These are phyloP conservation scores for Lithophane ornitopus DNA, from an alignment of 2,888 invertebrate genomes.

Conservation along the genomic window DNA sequence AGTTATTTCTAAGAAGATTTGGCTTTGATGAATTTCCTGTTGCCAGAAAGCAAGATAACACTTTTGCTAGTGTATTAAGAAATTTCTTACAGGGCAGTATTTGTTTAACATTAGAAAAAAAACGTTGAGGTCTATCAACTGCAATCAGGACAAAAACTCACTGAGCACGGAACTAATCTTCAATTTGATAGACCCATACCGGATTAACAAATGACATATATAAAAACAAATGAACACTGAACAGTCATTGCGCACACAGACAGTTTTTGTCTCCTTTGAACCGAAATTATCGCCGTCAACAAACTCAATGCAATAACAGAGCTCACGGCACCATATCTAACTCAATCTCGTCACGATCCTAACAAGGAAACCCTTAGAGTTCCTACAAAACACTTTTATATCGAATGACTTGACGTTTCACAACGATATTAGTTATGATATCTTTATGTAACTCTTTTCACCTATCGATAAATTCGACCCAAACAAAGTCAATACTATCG, in stretches of 20 bases:
- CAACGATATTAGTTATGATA: slow-evolving; percentile 73
- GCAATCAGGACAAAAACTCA: slow-evolving; percentile 28
- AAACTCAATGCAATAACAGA: slow-evolving; percentile 70
- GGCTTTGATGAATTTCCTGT: not conserved
- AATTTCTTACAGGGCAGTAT: not conserved
- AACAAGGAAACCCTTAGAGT: slow-evolving; percentile 79
- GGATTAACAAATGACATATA: slow-evolving; percentile 48
- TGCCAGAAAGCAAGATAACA: not conserved
- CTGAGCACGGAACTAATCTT: slow-evolving; percentile 49
- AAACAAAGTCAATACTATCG: slow-evolving; percentile 68
- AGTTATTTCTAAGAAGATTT: slow-evolving; percentile 8
- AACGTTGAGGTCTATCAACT: not conserved
- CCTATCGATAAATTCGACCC: slow-evolving; percentile 63
- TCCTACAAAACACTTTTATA: slow-evolving; percentile 79
- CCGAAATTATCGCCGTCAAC: slow-evolving; percentile 79
- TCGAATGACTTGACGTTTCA: slow-evolving; percentile 78
- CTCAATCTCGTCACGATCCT: slow-evolving; percentile 84
- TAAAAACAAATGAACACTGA: slow-evolving; percentile 47
- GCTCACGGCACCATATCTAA: slow-evolving; percentile 74
- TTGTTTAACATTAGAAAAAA: not conserved
- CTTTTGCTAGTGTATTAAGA: not conserved
- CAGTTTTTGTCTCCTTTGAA: slow-evolving; percentile 71
- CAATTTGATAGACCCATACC: slow-evolving; percentile 46
- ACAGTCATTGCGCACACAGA: slow-evolving; percentile 63
- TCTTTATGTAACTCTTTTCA: slow-evolving; percentile 69